Base-by-base conservation (phyloP, 2,797 vertebrate genomes). In the Falco rusticolus region DNA sequence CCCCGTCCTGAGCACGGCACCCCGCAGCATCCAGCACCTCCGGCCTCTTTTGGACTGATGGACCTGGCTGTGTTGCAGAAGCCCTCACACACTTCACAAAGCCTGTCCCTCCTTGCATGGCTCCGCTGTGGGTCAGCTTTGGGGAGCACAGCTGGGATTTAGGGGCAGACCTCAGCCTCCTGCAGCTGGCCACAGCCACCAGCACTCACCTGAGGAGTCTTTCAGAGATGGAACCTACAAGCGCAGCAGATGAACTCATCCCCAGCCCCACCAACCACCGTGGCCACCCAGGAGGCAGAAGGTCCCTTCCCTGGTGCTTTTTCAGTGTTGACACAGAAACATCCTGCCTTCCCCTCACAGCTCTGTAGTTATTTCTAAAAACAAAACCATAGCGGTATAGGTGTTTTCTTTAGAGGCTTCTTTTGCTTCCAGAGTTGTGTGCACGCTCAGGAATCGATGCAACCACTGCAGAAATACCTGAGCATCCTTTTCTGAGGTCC, bases 11-110 rank as follows among this genome's bases (percentile, higher is more conserved):
- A 18, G 76, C 61, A 45, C 20, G 31, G 50, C 41, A 1, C 50
- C 19, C 43, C 7, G 43, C 51, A 3, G 26, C 3, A 2, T 6
- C 50, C 13, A 4, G 25, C 2, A 1, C 50, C 61, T 26, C 37
- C 7, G 6, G 59, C 20, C 61, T 6, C 8, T 3, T 31, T 37
- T 16, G 33, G 33, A 2, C 33, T 16, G 51, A 16, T 1, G 8
- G 51, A 19, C 7, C 0, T 4, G 25, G 39, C 6, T 4, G 2
- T 1, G 16, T 12, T 3, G 16, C 51, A 25, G 51, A 6, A 47
- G 26, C 13, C 63, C 77, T 66, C 7, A 2, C 13, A 1, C 5
- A 2, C 61, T 29, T 45, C 61, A 10, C 3, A 17, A 34, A 43
- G 33, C 39, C 39, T 2, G 34, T 13, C 76, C 11, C 25, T 11